These are phyloP conservation scores for Brachyrhaphis roseni DNA, from an alignment of 2,797 vertebrate species.

Conservation along the genomic window DNA sequence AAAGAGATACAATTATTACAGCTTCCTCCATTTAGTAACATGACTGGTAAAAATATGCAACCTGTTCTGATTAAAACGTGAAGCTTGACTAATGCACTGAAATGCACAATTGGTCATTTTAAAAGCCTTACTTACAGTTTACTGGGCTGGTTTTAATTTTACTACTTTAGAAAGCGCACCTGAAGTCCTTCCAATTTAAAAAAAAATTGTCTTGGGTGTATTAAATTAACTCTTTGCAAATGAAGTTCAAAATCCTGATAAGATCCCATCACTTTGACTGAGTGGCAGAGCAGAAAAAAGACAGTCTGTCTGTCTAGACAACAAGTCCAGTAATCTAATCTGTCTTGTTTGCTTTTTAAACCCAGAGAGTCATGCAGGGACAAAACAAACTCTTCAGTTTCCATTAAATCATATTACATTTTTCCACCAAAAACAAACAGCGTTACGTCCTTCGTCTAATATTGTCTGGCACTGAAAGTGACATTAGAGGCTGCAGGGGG, in stretches of 20 bases:
- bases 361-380: conserved; percentile 28
- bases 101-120: too few relatives aligned
- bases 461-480: conserved; percentile 35
- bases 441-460: conserved; percentile 49
- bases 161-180: neutral
- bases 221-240: conserved; percentile 38
- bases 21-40: neutral
- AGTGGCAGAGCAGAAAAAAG: conserved; percentile 44
- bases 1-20: neutral
- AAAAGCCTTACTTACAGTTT: too few relatives aligned
- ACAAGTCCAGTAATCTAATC: conserved; percentile 21
- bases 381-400: conserved; percentile 41
- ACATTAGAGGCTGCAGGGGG: conserved; percentile 15
- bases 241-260: conserved; percentile 37
- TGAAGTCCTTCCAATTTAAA: conserved; percentile 6
- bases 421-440: conserved; percentile 37
- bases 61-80: neutral
- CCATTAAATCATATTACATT: conserved; percentile 50
- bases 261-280: conserved; percentile 33
- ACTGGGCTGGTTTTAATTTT: neutral
- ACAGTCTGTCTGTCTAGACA: conserved; percentile 54
- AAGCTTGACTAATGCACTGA: too few relatives aligned
- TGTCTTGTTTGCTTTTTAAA: conserved; percentile 29
- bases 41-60: neutral
- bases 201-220: conserved; percentile 3